Percentiles rank a stretch among this genome's conserved stretches.
Evolutionary conservation across 1,140 invertebrate genomes (phyloP).

Genomic region (Drosophila pachea): DNA sequence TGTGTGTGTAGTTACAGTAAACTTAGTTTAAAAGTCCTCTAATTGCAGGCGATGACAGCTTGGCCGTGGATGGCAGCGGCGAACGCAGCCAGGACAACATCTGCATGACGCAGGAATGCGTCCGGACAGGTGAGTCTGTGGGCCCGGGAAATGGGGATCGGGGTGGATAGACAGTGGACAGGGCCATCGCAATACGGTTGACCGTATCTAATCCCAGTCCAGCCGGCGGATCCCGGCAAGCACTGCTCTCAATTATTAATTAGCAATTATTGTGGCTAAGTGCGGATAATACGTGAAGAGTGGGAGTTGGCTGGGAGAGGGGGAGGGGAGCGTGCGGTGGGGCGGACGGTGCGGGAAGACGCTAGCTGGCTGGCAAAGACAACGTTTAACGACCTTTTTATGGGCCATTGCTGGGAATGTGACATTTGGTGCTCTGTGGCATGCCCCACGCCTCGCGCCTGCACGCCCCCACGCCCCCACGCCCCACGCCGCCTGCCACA

Average conservation of each 20-base stretch:
- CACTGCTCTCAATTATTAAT: conserved; percentile 34
- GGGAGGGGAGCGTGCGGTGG: neutral
- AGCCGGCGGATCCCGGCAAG: neutral
- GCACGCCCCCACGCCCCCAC: conserved; percentile 15
- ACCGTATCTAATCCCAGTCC: neutral
- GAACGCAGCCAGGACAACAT: conserved; percentile 73
- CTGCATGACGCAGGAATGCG: conserved; percentile 86
- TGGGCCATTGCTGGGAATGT: conserved; percentile 37
- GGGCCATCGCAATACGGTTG: neutral
- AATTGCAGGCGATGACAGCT: conserved; percentile 53
- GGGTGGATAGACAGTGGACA: no score
- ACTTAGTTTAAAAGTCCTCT: conserved; percentile 35
- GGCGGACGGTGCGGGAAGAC: neutral
- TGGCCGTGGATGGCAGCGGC: conserved; percentile 9
- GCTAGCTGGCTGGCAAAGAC: neutral
- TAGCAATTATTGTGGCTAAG: conserved; percentile 32
- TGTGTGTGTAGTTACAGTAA: conserved; percentile 8
- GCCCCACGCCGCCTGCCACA: conserved; percentile 14
- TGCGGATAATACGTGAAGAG: neutral
- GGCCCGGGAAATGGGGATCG: neutral
- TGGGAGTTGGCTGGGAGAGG: neutral
- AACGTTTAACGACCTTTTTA: conserved; percentile 48
- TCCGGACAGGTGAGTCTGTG: conserved; percentile 83
- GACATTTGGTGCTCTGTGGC: conserved; percentile 33
- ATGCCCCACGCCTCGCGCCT: neutral